A percentile compares a stretch with the other conserved stretches of the same genome.
Evolutionary conservation across 1,140 invertebrate species (phyloP).

Genomic region (Homalodisca vitripennis): DNA sequence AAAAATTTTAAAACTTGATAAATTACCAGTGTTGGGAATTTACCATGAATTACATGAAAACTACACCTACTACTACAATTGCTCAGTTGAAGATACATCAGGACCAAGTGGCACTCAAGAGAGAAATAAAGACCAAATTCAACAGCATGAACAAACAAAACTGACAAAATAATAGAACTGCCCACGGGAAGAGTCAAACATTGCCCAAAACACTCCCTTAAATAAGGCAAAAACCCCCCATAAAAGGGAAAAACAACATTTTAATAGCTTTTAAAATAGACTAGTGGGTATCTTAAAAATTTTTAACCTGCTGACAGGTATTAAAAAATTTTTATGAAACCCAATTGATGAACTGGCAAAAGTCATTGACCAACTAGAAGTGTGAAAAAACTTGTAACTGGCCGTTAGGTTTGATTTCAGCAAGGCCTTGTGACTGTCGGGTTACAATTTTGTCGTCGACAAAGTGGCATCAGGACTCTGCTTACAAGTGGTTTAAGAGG

Average conservation of each 20-base stretch:
- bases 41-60: too few relatives aligned
- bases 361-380: not conserved
- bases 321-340: not conserved
- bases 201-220: not conserved
- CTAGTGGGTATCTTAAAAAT: not conserved
- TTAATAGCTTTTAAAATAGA: too few relatives aligned
- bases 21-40: too few relatives aligned
- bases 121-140: too few relatives aligned
- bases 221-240: too few relatives aligned
- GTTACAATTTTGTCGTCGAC: not conserved
- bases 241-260: too few relatives aligned
- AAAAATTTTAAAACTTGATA: too few relatives aligned
- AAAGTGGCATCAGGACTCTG: not conserved
- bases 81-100: too few relatives aligned
- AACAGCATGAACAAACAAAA: not conserved
- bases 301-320: not conserved
- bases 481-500: not conserved
- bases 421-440: not conserved
- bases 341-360: not conserved
- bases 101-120: too few relatives aligned
- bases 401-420: not conserved
- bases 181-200: not conserved
- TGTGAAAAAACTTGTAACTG: not conserved
- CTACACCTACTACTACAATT: too few relatives aligned
- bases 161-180: not conserved